Evolutionary conservation across 2,888 invertebrate genomes (phyloP), one percentile per base, ranked within the genome.

Genomic region (Hirtodrosophila confusa): DNA sequence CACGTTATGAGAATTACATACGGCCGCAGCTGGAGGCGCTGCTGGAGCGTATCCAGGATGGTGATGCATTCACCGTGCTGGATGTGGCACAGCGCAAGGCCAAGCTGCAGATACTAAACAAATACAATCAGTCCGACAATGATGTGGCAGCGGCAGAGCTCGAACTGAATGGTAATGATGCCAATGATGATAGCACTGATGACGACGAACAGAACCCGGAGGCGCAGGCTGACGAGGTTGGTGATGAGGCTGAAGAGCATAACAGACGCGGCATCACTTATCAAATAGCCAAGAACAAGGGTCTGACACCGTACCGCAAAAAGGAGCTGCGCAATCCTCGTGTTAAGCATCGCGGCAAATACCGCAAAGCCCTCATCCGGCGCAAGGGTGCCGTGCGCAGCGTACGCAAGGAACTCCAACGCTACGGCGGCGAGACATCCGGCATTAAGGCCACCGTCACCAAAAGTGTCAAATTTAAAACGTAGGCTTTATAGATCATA

Each of bases 241-340:
- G 5, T 27, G 27, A 92, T 88, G 78, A 78, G 1, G 92, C 91
- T 23, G 89, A 87, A 33, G 88, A 87, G 39, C 79, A 85, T 10
- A 86, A 73, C 1, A 97, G 97, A 89, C 93, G 98, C 80, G 94
- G 94, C 53, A 98, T 98, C 72, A 98, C 97, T 2, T 97, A 97
- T 90, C 94, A 98, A 93, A 99, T 99, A 89, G 95, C 96, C 17
- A 99, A 99, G 92, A 99, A 99, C 90, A 98, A 97, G 92, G 99
- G 99, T 11, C 93, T 99, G 12, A 97, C 96, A 36, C 97, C 98
- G 0, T 94, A 95, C 78, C 94, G 98, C 72, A 98, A 97, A 92
- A 98, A 98, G 91, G 97, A 97, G 88, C 94, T 95, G 80, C 94
- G 97, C 69, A 99, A 99, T 93, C 99, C 99, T 0, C 94, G 99